phyloP scores from a whole-genome alignment of 2,888 invertebrate genomes.

The Argynnis bischoffii region DNA sequence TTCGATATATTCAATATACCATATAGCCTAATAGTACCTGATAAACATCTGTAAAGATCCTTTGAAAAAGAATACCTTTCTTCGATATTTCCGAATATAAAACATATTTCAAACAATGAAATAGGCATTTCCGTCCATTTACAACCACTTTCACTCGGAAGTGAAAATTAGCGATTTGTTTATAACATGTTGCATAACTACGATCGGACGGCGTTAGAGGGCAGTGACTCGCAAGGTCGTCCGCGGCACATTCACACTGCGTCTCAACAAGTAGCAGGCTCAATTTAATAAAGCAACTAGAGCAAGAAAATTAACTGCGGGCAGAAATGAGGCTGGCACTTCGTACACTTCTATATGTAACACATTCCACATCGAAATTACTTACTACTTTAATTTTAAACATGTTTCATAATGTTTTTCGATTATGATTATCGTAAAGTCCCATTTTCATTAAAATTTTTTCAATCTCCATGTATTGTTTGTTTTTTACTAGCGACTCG shows the following conservation, averaged over 20 bases:
- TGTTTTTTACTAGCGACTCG: too few relatives aligned
- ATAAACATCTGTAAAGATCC: too few relatives aligned
- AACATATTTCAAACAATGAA: neutral
- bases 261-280: constrained; percentile 18
- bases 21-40: too few relatives aligned
- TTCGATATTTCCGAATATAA: too few relatives aligned
- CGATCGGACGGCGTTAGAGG: constrained; percentile 28
- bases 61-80: too few relatives aligned
- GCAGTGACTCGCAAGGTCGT: constrained; percentile 42
- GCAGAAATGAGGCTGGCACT: neutral
- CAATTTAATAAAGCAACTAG: constrained; percentile 1
- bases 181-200: constrained; percentile 24
- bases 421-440: too few relatives aligned
- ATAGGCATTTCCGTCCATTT: neutral
- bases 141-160: constrained; percentile 30
- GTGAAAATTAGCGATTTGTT: constrained; percentile 18
- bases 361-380: too few relatives aligned
- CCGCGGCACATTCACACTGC: constrained; percentile 20
- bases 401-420: too few relatives aligned
- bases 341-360: neutral
- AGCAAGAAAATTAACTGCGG: constrained; percentile 2
- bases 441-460: too few relatives aligned
- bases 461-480: too few relatives aligned
- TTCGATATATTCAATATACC: too few relatives aligned
- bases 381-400: too few relatives aligned